Percentiles rank a stretch among this genome's conserved stretches.
Conservation (phyloP, 2,113 vertebrate genomes). For the Pycnonotus jocosus region DNA sequence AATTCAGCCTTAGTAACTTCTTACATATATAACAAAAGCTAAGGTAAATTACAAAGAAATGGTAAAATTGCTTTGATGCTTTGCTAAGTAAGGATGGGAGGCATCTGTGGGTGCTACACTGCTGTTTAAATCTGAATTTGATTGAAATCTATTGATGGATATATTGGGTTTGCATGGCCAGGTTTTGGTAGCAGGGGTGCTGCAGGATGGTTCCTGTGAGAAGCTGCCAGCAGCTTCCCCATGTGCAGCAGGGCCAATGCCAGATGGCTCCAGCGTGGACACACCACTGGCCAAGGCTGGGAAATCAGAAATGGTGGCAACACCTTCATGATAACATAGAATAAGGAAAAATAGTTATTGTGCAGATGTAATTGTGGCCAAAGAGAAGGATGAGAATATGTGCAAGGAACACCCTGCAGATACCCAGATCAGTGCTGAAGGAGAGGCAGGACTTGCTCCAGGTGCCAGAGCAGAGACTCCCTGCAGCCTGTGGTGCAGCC, state of each 20-base stretch:
- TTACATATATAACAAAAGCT: not conserved
- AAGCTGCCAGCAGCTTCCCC: not conserved
- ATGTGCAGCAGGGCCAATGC: not conserved
- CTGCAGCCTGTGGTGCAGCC: not conserved
- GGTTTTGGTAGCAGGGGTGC: not conserved
- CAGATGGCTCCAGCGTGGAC: not conserved
- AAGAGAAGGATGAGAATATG: not conserved
- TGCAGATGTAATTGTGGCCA: not conserved
- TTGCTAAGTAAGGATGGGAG: not conserved
- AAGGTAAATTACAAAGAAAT: not conserved
- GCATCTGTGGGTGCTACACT: not conserved
- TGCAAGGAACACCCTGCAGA: not conserved
- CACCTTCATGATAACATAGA: not conserved
- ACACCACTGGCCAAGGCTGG: not conserved
- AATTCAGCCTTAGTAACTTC: not conserved
- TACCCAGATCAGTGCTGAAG: not conserved
- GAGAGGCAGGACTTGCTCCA: not conserved
- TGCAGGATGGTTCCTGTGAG: not conserved
- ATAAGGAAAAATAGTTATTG: not conserved
- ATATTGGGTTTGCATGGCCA: not conserved
- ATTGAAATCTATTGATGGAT: not conserved
- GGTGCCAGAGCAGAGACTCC: not conserved
- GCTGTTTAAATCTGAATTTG: not conserved
- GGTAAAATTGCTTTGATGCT: not conserved
- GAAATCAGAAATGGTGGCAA: not conserved